These are phyloP conservation scores for Myripristis jacobus DNA, from an alignment of 2,797 vertebrate genomes.

Conservation along the genomic window DNA sequence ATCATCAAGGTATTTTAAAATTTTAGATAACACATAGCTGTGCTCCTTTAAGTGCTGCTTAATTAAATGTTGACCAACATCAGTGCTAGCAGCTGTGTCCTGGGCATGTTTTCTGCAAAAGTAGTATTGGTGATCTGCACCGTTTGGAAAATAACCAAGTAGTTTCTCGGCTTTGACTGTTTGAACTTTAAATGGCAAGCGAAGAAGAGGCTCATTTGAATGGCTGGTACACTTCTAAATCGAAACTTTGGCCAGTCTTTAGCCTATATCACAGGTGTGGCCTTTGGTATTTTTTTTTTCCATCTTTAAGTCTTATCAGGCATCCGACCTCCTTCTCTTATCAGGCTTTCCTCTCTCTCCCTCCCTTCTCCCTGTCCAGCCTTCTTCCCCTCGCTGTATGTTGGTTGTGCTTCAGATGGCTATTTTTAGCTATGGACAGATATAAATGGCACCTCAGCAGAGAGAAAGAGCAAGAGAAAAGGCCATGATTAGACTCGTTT, in stretches of 20 bases:
- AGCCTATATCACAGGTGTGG: neutral
- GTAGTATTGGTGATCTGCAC: neutral
- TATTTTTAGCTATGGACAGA: slow-evolving; percentile 80
- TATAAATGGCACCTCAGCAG: slow-evolving; percentile 78
- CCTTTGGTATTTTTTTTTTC: neutral
- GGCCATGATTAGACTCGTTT: slow-evolving; percentile 64
- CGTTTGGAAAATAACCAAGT: slow-evolving; percentile 10
- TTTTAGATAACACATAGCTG: neutral
- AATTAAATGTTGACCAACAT: neutral
- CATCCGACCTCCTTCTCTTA: neutral
- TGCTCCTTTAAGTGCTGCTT: neutral
- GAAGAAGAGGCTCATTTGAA: slow-evolving; percentile 2
- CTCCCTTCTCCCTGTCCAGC: slow-evolving; percentile 41
- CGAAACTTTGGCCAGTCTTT: neutral
- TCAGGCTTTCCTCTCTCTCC: slow-evolving; percentile 20
- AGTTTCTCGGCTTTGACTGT: neutral
- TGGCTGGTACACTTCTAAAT: neutral
- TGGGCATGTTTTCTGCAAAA: neutral
- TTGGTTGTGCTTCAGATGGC: slow-evolving; percentile 70
- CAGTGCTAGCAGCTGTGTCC: neutral
- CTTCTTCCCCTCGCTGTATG: slow-evolving; percentile 53
- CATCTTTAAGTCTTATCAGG: neutral
- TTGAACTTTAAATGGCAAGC: slow-evolving; percentile 18
- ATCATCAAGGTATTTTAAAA: neutral
- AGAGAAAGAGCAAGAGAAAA: slow-evolving; percentile 64